These are phyloP conservation scores for Colletes latitarsis DNA, from an alignment of 1,140 invertebrate genomes.

Conservation along the genomic window DNA sequence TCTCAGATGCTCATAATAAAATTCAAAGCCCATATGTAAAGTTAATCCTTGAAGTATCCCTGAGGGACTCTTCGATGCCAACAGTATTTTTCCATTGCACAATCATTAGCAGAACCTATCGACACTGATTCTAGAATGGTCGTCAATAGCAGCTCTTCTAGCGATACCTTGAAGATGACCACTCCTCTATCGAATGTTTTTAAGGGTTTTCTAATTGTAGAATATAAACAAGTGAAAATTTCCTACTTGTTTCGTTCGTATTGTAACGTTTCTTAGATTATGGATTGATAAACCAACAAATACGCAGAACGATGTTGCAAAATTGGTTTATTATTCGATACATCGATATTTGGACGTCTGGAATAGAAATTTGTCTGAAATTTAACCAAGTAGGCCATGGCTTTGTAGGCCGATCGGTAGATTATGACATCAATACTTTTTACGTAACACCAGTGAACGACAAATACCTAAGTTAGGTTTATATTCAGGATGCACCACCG, in stretches of 20 bases:
- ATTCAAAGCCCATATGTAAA: slow-evolving; percentile 34
- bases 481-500: slow-evolving; percentile 44
- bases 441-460: slow-evolving; percentile 28
- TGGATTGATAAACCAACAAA: neutral
- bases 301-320: neutral
- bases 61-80: slow-evolving; percentile 28
- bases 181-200: neutral
- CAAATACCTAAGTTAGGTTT: slow-evolving; percentile 42
- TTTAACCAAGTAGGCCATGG: slow-evolving; percentile 52
- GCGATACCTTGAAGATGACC: slow-evolving; percentile 1
- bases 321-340: slow-evolving; percentile 44
- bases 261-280: neutral
- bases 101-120: slow-evolving; percentile 25
- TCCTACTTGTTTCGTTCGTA: neutral
- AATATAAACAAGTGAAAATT: neutral
- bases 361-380: slow-evolving; percentile 52
- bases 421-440: slow-evolving; percentile 51
- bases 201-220: neutral
- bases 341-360: slow-evolving; percentile 33
- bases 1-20: slow-evolving; percentile 9
- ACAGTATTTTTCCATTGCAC: slow-evolving; percentile 42
- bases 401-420: slow-evolving; percentile 34
- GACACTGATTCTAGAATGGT: neutral
- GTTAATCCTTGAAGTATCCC: slow-evolving; percentile 40
- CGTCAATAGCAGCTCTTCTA: neutral